Base-by-base conservation (phyloP, 2,888 invertebrate genomes). In the Polydrusus tereticollis region DNA sequence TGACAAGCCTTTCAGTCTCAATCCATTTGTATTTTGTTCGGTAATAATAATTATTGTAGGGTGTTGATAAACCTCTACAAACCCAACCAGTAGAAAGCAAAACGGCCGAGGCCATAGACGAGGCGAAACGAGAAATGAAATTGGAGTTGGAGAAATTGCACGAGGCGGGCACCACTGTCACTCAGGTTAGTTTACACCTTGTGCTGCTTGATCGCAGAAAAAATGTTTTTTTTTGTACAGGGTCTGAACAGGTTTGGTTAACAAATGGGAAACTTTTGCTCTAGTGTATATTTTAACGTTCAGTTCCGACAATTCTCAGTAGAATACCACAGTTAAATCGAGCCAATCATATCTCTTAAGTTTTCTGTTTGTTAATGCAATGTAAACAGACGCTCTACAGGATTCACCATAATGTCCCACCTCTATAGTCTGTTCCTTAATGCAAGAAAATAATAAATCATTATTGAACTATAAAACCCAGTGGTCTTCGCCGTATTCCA, bases 91-190 rank as follows among this genome's bases (percentile, higher is more conserved):
- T 59, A 12, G 65, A 65, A n/a, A 66, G 33, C 20, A 69, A 72
- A 60, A 55, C 68, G 0, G 67, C 43, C 12, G 75, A 72, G 57
- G 66, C 67, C 1, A 65, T 74, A 8, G 75, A 75, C 26, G 75
- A 75, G 23, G 69, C 69, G 3, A 75, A 75, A 41, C 38, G 64
- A 20, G 72, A 75, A 14, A 41, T 75, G 43, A 75, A 72, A 60
- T 45, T 75, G 26, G 75, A 75, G 38, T 59, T 75, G 38, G 75
- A 72, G 14, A 72, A 72, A 45, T 21, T 75, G 29, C 72, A 75
- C 18, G 75, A 75, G 16, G 38, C 65, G 6, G 72, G 72, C 14
- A 64, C 68, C 8, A 59, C 59, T 14, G 65, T 71, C n/a, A 71
- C 23, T 59, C 74, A 74, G 65, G 74, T 74, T 47, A 70, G 62